These are phyloP conservation scores for Drosophila differens DNA, from an alignment of 2,888 invertebrate species.

Conservation along the genomic window DNA sequence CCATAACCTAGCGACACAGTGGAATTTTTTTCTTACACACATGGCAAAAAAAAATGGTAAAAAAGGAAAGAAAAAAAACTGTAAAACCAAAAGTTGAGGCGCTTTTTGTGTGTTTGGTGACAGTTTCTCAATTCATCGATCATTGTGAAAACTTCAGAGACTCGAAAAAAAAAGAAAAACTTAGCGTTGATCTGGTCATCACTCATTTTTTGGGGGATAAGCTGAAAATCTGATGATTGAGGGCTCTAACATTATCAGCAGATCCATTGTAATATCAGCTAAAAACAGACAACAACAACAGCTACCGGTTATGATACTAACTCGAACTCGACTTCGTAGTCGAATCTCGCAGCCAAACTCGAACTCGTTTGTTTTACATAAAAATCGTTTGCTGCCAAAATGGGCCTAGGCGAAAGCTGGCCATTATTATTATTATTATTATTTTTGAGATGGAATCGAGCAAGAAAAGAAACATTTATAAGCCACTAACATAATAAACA, in stretches of 20 bases:
- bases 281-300: conserved; percentile 24
- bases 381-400: conserved; percentile 62
- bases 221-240: conserved; percentile 29
- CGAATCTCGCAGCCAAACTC: conserved; percentile 6
- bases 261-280: conserved; percentile 38
- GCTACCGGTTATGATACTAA: conserved; percentile 61
- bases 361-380: conserved; percentile 75
- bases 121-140: conserved; percentile 66
- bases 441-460: conserved; percentile 3
- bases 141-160: conserved; percentile 39
- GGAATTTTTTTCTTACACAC: conserved; percentile 62
- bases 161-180: conserved; percentile 5
- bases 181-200: conserved; percentile 10
- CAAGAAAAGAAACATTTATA: neutral
- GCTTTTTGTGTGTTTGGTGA: conserved; percentile 47
- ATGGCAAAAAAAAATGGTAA: neutral
- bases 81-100: conserved; percentile 27
- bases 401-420: conserved; percentile 74
- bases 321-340: conserved; percentile 25
- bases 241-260: conserved; percentile 27
- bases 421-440: conserved; percentile 31
- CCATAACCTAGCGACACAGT: conserved; percentile 63
- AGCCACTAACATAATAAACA: neutral
- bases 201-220: conserved; percentile 22
- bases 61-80: conserved; percentile 15